Evolutionary conservation across 2,113 vertebrate genomes (phyloP), one percentile per base, ranked within the genome.

Genomic region (Thamnaconus septentrionalis): DNA sequence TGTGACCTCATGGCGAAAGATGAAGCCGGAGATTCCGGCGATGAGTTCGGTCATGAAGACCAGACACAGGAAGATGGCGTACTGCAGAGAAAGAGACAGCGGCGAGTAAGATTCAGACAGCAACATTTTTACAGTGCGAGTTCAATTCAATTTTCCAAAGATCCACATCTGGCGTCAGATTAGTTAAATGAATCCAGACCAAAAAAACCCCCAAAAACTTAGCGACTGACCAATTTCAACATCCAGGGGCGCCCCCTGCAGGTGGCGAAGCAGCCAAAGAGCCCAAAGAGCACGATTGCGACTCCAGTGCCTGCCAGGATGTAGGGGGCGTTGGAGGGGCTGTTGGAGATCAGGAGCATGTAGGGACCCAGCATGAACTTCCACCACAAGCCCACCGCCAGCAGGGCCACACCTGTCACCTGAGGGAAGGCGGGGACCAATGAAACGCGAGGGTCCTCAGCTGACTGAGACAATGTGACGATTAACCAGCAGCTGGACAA

Each of bases 11-110:
- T 99, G 97, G 55, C 97, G 95, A 85, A 99, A 99, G 77, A 99
- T 90, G 84, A 99, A 99, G 56, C 96, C 97, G 44, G 96, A 99
- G 89, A 99, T 98, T 80, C 97, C 96, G 84, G 95, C 96, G 57
- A 98, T 93, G n/a, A 98, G 93, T 75, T 99, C 97, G 61, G 94
- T 94, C 87, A 98, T 85, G 92, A 99, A 99, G 79, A 99, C 95
- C 89, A 98, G 89, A 56, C 92, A 94, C 86, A 99, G 91, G 82
- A 97, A 96, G 88, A 95, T 94, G 40, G 95, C 94, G 66, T 97
- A 99, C 97, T 99, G 88, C 11, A 73, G 88, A 91, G 51, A 50
- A 87, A 7, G 54, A 50, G 53, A 6, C 41, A 5, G 2, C 48
- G 8, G 1, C n/a, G 1, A 12, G 6, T 52, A 6, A 52, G 50